Conservation (phyloP, 2,113 vertebrate species). For the Apeltes quadracus region DNA sequence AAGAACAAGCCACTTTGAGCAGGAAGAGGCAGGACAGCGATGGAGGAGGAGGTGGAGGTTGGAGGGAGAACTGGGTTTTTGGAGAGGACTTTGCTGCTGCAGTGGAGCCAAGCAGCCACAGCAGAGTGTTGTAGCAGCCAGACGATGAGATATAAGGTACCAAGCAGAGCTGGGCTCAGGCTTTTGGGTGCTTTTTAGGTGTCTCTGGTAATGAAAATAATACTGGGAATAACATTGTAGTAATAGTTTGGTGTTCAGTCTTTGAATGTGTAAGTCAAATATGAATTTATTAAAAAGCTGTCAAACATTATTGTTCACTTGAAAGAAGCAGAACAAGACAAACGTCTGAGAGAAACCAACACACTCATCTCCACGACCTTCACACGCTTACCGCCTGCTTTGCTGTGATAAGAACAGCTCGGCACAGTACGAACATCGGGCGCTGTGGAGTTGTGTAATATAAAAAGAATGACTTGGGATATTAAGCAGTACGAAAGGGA, state of each 20-base stretch:
- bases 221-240: not conserved
- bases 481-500: not conserved
- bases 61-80: constrained; percentile 16
- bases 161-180: not conserved
- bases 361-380: not conserved
- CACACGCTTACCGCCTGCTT: not conserved
- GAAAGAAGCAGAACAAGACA: not conserved
- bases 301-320: not conserved
- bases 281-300: not conserved
- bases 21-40: not conserved
- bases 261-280: not conserved
- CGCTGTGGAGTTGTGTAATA: not conserved
- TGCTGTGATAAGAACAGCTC: not conserved
- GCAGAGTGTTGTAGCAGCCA: constrained; percentile 45
- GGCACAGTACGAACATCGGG: not conserved
- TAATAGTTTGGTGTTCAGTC: not conserved
- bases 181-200: not conserved
- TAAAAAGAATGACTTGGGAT: not conserved
- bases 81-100: constrained; percentile 36
- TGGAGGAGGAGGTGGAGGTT: constrained; percentile 8
- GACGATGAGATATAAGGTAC: constrained; percentile 20
- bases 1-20: constrained; percentile 2
- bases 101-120: constrained; percentile 36
- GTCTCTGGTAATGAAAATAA: not conserved
- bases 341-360: not conserved